Percentiles rank a stretch among this genome's conserved stretches.
phyloP scores from a whole-genome alignment of 2,113 vertebrate species.

The Pachycephala philippinensis region DNA sequence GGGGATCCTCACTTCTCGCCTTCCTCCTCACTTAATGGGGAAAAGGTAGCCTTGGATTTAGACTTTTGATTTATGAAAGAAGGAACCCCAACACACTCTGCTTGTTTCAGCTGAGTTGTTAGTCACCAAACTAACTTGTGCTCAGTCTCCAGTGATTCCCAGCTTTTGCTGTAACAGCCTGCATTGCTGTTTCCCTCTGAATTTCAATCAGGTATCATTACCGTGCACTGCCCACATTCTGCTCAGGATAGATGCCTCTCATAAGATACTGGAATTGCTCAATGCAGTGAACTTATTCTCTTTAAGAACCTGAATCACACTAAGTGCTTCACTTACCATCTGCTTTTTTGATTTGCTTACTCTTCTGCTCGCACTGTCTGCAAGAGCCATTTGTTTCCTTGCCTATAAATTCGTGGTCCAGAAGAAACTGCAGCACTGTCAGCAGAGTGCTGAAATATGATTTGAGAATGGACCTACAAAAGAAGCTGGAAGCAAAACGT shows the following conservation, averaged over 20 bases:
- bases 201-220: constrained; percentile 33
- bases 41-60: background rate
- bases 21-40: background rate
- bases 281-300: background rate
- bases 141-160: background rate
- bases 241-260: constrained; percentile 24
- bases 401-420: constrained; percentile 25
- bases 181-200: constrained; percentile 19
- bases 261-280: background rate
- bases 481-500: constrained; percentile 17
- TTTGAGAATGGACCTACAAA: background rate
- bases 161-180: background rate
- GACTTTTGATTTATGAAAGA: background rate
- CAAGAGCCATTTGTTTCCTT: constrained; percentile 36
- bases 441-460: constrained; percentile 29
- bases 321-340: constrained; percentile 24
- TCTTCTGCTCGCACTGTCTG: background rate
- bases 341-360: constrained; percentile 52
- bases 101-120: background rate
- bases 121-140: background rate
- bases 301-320: constrained; percentile 26
- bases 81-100: background rate
- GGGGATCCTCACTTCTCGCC: background rate
- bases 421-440: constrained; percentile 17
- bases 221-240: background rate